Conservation (phyloP, 1,140 invertebrate species). For the Trissolcus basalis region DNA sequence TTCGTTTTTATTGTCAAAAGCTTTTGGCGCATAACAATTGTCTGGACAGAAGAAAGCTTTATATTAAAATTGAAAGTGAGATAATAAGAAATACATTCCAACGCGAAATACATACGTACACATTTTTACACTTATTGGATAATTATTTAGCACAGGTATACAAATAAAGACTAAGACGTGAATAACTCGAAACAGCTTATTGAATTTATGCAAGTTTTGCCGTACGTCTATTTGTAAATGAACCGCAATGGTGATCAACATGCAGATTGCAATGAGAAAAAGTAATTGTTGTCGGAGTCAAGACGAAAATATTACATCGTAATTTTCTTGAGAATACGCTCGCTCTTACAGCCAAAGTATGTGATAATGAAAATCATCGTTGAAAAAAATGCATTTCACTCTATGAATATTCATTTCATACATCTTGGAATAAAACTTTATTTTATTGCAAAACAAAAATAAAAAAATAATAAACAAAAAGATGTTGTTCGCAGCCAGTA, state of each 20-base stretch:
- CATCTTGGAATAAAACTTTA: neutral
- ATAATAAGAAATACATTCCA: conserved; percentile 44
- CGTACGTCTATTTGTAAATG: conserved; percentile 37
- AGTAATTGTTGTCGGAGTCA: neutral
- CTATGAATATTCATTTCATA: conserved; percentile 20
- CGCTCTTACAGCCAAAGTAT: too few relatives aligned
- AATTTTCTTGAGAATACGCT: neutral
- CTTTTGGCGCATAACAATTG: conserved; percentile 26
- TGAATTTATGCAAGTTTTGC: conserved; percentile 41
- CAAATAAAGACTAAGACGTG: conserved; percentile 14
- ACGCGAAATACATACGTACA: conserved; percentile 21
- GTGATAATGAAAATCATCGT: too few relatives aligned
- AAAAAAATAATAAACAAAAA: too few relatives aligned
- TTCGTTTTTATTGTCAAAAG: conserved; percentile 4
- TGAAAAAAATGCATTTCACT: conserved; percentile 1
- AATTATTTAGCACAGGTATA: conserved; percentile 40
- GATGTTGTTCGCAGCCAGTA: conserved; percentile 1
- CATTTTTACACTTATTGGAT: conserved; percentile 47
- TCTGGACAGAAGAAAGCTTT: conserved; percentile 51
- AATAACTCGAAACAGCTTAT: conserved; percentile 23
- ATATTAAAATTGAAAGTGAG: conserved; percentile 49
- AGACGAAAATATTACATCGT: neutral
- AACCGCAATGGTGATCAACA: conserved; percentile 31
- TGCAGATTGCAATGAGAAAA: conserved; percentile 25
- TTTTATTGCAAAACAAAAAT: neutral